phyloP scores from a whole-genome alignment of 2,113 vertebrate species.

The Delphinapterus leucas region DNA sequence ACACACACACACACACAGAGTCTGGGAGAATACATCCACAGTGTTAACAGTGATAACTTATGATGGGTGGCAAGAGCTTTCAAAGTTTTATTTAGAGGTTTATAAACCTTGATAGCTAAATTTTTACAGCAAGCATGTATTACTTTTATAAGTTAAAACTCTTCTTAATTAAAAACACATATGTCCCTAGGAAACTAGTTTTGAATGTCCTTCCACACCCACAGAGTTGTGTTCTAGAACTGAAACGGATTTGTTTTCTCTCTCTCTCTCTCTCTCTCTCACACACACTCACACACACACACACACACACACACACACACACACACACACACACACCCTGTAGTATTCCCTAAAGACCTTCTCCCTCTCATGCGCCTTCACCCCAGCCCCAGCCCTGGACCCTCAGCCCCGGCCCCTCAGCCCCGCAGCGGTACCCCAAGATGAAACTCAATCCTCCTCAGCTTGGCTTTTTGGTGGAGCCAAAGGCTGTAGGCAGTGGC shows the following conservation, averaged over 20 bases:
- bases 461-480: not conserved
- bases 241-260: not conserved
- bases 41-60: not conserved
- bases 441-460: not conserved
- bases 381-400: not conserved
- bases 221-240: not conserved
- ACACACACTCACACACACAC: not conserved
- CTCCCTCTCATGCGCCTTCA: not conserved
- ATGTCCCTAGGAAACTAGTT: slow-evolving; percentile 31
- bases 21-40: not conserved
- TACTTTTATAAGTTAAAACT: slow-evolving; percentile 35
- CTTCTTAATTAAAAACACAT: slow-evolving; percentile 44
- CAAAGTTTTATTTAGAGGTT: not conserved
- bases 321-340: not conserved
- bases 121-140: slow-evolving; percentile 4
- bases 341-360: not conserved
- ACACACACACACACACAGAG: not conserved
- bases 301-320: not conserved
- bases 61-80: not conserved
- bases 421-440: not conserved
- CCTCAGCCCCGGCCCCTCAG: not conserved
- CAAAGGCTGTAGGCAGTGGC: not conserved
- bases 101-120: not conserved
- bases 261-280: not conserved
- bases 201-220: not conserved